Evolutionary conservation across 2,113 vertebrate species (phyloP).

Genomic region (Odocoileus hemionus): DNA sequence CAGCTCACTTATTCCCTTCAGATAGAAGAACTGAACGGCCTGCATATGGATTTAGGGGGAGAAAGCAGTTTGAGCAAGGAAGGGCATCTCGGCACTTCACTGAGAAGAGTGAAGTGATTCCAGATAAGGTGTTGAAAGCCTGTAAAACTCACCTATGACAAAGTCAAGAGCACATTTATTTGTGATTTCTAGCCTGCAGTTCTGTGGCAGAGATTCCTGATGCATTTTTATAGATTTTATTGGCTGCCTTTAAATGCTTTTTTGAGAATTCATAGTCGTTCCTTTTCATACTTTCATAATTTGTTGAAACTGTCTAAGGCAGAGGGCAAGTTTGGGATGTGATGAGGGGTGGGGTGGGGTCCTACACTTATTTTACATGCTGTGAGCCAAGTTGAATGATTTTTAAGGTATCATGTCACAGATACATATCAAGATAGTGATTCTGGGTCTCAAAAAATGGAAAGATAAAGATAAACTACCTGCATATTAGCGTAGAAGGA

Average conservation of each 20-base stretch:
- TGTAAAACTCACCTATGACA: neutral
- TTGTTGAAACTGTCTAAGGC: slow-evolving; percentile 9
- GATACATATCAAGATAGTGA: neutral
- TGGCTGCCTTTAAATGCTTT: neutral
- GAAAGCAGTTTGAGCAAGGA: neutral
- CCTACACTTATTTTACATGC: neutral
- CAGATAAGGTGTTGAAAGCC: neutral
- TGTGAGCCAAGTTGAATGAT: neutral
- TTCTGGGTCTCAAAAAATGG: neutral
- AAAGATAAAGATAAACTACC: neutral
- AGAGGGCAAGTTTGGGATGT: neutral
- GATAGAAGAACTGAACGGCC: neutral
- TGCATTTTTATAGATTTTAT: neutral
- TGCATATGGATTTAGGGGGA: neutral
- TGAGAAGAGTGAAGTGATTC: neutral
- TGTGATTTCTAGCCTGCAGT: slow-evolving; percentile 6
- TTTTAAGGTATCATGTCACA: neutral
- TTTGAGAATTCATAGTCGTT: neutral
- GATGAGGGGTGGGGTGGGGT: neutral
- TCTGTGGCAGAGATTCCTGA: neutral
- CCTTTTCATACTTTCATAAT: neutral
- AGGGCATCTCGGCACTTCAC: neutral
- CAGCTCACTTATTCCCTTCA: neutral
- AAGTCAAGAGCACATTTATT: neutral
- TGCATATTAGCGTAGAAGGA: neutral